Evolutionary conservation across 2,113 vertebrate genomes (phyloP), one percentile per base, ranked within the genome.

Genomic region (Caracal caracal): DNA sequence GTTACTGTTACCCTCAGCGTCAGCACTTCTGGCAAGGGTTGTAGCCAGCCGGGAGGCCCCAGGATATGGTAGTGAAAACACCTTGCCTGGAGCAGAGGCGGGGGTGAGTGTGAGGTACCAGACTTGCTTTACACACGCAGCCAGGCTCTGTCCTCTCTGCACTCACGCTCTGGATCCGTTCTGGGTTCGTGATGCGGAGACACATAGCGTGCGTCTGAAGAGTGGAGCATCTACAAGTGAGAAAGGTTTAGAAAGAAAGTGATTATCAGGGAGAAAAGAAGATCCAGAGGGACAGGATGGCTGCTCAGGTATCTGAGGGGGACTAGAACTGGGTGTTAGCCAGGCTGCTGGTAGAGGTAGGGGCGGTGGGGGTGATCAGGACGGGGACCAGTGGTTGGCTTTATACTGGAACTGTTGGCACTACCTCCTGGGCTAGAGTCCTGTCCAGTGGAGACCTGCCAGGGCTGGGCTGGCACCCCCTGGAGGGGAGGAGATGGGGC

Each of bases 311-410:
- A 6, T 75, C 47, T 84, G 13, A 73, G 70, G 13, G 43, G 22
- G 8, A 5, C 10, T n/a, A 12, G 70, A 81, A 12, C 3, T 28
- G 16, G 35, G 59, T 37, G 13, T 71, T 24, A 11, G 30, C 10
- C 0, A 16, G 1, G 1, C 5, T 3, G 40, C 71, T 28, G 56
- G 43, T 7, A n/a, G 86, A 10, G 19, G 37, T 0, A 0, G n/a
- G 3, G 30, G 6, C 3, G 16, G 40, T 1, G 3, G 76, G 6
- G 10, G 22, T 15, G 0, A 37, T 24, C 2, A 37, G 53, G 73
- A 0, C 1, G 47, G 22, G 49, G 47, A 10, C 47, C 28, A 10
- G 70, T 3, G 30, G 10, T 16, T 10, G 24, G 78, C 37, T n/a
- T 43, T 49, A 4, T n/a, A 12, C 1, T 19, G 37, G 35, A 10